phyloP scores from a whole-genome alignment of 1,140 invertebrate genomes.

The Platorchestia sp. region DNA sequence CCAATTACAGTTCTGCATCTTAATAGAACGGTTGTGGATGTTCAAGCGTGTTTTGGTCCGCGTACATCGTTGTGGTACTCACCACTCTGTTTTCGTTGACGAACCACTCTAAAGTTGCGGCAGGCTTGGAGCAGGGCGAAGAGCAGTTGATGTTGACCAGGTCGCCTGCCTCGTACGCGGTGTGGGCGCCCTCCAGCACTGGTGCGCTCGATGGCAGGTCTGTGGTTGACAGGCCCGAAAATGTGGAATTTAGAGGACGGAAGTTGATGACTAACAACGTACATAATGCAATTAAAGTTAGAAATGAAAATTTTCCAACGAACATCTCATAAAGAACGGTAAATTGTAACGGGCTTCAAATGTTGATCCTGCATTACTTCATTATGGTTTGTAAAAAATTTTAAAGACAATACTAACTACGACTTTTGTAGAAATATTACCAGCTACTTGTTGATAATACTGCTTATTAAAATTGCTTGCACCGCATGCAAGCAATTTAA shows the following conservation, averaged over 20 bases:
- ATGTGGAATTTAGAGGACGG: neutral
- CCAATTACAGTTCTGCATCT: too few species aligned
- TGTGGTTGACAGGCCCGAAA: neutral
- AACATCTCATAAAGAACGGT: too few species aligned
- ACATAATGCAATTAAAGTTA: neutral
- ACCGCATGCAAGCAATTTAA: neutral
- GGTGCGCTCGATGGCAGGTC: conserved; percentile 32
- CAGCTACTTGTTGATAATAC: neutral
- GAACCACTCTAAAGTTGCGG: conserved; percentile 38
- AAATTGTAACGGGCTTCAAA: too few species aligned
- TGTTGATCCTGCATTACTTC: too few species aligned
- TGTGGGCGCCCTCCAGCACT: conserved; percentile 19
- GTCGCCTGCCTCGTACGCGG: conserved; percentile 17
- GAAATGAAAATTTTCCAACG: neutral
- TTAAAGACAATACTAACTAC: too few species aligned
- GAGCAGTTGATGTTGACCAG: conserved; percentile 36
- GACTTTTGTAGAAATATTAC: neutral
- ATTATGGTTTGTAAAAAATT: too few species aligned
- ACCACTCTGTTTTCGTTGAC: conserved; percentile 37
- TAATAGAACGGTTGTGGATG: neutral
- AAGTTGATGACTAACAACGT: neutral
- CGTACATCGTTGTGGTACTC: neutral
- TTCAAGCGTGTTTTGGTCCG: neutral
- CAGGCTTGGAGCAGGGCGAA: neutral
- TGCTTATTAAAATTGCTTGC: too few species aligned